These are phyloP conservation scores for Cyrtonyx montezumae DNA, from an alignment of 2,113 vertebrate genomes.

Conservation along the genomic window DNA sequence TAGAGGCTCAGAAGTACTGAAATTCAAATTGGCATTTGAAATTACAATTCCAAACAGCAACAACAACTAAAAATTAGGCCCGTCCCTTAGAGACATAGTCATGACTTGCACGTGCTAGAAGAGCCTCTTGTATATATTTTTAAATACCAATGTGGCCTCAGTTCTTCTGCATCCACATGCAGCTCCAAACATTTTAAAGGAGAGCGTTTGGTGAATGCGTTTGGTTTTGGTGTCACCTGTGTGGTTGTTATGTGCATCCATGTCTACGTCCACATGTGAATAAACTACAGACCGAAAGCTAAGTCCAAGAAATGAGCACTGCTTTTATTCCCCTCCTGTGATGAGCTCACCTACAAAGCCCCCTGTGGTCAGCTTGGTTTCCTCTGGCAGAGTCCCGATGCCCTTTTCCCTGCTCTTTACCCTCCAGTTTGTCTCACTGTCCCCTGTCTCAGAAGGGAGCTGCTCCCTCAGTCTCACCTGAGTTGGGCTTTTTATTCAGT, in stretches of 20 bases:
- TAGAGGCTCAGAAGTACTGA: conserved; percentile 19
- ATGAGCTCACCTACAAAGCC: not conserved
- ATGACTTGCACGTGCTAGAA: not conserved
- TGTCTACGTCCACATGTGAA: conserved; percentile 61
- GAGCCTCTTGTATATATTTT: conserved; percentile 50
- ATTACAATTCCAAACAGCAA: not conserved
- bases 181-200: conserved; percentile 16
- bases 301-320: not conserved
- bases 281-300: conserved; percentile 52
- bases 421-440: not conserved
- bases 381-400: not conserved
- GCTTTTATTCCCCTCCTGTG: not conserved
- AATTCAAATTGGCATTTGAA: not conserved
- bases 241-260: conserved; percentile 58
- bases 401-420: not conserved
- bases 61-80: not conserved
- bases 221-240: conserved; percentile 64
- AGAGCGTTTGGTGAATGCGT: conserved; percentile 54
- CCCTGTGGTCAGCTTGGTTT: not conserved
- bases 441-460: not conserved
- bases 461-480: not conserved
- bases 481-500: not conserved
- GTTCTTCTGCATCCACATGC: conserved; percentile 27
- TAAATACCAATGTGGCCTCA: not conserved
- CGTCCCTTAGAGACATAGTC: conserved; percentile 49